Base-by-base conservation (phyloP, 1,140 invertebrate species). In the Helicorthomorpha holstii region DNA sequence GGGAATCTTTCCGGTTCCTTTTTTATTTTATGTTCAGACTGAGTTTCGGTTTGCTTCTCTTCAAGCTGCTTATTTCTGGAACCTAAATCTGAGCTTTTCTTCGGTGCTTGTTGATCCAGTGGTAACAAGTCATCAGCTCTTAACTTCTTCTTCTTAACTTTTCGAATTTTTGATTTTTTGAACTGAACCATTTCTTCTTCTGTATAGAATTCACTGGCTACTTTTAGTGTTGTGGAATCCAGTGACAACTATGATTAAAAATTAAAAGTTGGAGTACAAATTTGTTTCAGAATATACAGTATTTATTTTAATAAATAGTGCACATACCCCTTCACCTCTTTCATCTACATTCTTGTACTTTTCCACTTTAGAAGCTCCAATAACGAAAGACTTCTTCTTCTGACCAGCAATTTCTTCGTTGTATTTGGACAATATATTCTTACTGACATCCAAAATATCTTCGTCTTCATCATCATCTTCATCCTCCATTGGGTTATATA, bases 321-420 rank as follows among this genome's bases (percentile, higher is more conserved):
- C n/a, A n/a, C n/a, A n/a, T n/a, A n/a, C n/a, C n/a, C n/a, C n/a
- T n/a, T n/a, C n/a, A n/a, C n/a, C n/a, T n/a, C n/a, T n/a, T n/a
- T n/a, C n/a, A n/a, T n/a, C n/a, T n/a, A n/a, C n/a, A n/a, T n/a
- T n/a, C n/a, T n/a, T n/a, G n/a, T n/a, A n/a, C n/a, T n/a, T n/a
- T n/a, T n/a, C n/a, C n/a, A n/a, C n/a, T n/a, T n/a, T n/a, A n/a
- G n/a, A n/a, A n/a, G n/a, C n/a, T n/a, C n/a, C 29, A 7, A 95
- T 75, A 38, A 76, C 66, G 71, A 98, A 98, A 44, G 77, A 82
- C 44, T 81, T 75, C 51, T 76, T 78, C 60, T 84, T 82, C 38
- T 67, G 66, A 1, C 87, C 88, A 45, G 85, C 79, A 43, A 98
- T 83, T 68, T 96, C 91, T 63, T 96, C 92, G 68, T 98, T 91